Conservation (phyloP, 2,797 vertebrate genomes). For the Sparus aurata region DNA sequence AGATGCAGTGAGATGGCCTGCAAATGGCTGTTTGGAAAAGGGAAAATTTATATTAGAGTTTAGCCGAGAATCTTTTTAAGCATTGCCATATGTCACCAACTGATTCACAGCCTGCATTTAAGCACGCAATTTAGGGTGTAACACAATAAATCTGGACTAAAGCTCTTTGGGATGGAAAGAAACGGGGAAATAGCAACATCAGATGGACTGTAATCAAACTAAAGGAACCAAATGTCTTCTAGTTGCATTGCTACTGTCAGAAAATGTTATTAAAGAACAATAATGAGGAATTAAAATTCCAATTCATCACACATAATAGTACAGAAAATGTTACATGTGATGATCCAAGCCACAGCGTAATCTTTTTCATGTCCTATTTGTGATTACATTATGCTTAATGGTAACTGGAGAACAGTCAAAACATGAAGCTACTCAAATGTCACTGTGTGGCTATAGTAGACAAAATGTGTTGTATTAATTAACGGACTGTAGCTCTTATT, state of each 20-base stretch:
- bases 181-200: conserved; percentile 28
- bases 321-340: neutral
- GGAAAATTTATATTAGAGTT: conserved; percentile 64
- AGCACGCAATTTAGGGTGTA: conserved; percentile 25
- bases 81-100: conserved; percentile 51
- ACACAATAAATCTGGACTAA: conserved; percentile 50
- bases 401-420: neutral
- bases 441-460: neutral
- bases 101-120: conserved; percentile 56
- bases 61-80: conserved; percentile 54
- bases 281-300: neutral
- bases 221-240: conserved; percentile 1
- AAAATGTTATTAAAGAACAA: neutral
- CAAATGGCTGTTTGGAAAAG: conserved; percentile 62
- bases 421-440: neutral
- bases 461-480: no score
- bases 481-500: no score
- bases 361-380: neutral
- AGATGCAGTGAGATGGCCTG: conserved; percentile 60
- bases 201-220: conserved; percentile 10
- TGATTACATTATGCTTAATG: neutral
- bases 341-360: neutral
- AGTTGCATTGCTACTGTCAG: neutral
- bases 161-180: conserved; percentile 25
- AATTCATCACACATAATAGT: neutral